Evolutionary conservation across 2,888 invertebrate genomes (phyloP).

Genomic region (Apamea epomidion): DNA sequence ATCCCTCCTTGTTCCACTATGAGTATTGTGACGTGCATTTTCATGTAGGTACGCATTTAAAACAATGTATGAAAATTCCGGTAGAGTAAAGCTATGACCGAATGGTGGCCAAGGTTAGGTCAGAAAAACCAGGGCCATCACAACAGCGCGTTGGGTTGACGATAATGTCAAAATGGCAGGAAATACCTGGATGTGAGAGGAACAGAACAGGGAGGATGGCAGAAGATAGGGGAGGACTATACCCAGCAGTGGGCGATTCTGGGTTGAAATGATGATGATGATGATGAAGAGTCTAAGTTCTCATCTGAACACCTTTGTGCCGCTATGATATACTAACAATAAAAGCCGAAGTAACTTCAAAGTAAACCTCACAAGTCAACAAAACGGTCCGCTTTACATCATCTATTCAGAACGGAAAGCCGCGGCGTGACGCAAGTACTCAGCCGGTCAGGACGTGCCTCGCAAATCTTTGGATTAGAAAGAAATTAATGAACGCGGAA

Average conservation of each 20-base stretch:
- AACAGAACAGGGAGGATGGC: too few species aligned
- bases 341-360: slow-evolving; percentile 6
- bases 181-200: too few species aligned
- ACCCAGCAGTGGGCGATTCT: too few species aligned
- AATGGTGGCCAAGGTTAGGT: too few species aligned
- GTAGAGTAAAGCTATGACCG: too few species aligned
- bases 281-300: not conserved
- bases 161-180: too few species aligned
- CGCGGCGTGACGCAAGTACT: slow-evolving; percentile 11
- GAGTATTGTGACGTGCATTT: not conserved
- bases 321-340: not conserved
- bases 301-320: not conserved
- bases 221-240: too few species aligned
- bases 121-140: too few species aligned
- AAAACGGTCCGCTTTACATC: slow-evolving; percentile 27
- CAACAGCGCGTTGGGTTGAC: too few species aligned
- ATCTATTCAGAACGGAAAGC: slow-evolving; percentile 34
- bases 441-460: slow-evolving; percentile 27
- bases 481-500: slow-evolving; percentile 54
- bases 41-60: too few species aligned
- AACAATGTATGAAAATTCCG: not conserved
- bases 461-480: slow-evolving; percentile 53
- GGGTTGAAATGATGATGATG: too few species aligned
- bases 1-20: not conserved
- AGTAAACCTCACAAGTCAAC: slow-evolving; percentile 35